Conservation (phyloP, 2,113 vertebrate species). For the Odontophorus gujanensis region DNA sequence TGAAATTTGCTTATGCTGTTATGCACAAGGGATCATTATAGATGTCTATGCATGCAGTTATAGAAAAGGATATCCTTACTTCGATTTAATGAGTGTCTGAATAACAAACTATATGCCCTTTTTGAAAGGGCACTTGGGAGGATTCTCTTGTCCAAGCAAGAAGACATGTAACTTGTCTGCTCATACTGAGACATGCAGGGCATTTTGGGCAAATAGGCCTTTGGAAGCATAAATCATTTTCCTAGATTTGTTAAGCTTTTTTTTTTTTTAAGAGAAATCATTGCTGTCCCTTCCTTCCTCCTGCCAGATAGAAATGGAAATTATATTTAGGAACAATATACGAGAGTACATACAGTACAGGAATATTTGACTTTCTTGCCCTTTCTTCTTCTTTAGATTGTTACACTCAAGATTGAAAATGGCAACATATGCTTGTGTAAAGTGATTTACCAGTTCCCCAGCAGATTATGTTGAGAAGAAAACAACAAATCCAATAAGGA, state of each 20-base stretch:
- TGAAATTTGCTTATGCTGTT: neutral
- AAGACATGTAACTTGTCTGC: neutral
- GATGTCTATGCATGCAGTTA: neutral
- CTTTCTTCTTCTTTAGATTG: neutral
- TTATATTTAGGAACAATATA: neutral
- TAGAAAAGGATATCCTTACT: neutral
- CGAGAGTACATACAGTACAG: neutral
- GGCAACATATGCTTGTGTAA: neutral
- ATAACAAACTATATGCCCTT: neutral
- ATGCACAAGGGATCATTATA: neutral
- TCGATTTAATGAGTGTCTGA: neutral
- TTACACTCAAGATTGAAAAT: neutral
- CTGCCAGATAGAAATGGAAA: constrained; percentile 28
- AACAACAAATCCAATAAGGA: neutral
- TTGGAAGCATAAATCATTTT: constrained; percentile 8
- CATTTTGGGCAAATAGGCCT: neutral
- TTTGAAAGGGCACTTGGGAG: neutral
- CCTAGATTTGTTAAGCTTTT: neutral
- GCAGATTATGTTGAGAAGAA: neutral
- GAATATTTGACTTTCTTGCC: neutral
- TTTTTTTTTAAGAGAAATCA: constrained; percentile 13
- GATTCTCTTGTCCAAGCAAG: neutral
- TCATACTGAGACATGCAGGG: neutral
- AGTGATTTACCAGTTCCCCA: neutral
- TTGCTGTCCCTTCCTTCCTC: neutral